These are phyloP conservation scores for Dioctria rufipes DNA, from an alignment of 2,888 invertebrate genomes.

Conservation along the genomic window DNA sequence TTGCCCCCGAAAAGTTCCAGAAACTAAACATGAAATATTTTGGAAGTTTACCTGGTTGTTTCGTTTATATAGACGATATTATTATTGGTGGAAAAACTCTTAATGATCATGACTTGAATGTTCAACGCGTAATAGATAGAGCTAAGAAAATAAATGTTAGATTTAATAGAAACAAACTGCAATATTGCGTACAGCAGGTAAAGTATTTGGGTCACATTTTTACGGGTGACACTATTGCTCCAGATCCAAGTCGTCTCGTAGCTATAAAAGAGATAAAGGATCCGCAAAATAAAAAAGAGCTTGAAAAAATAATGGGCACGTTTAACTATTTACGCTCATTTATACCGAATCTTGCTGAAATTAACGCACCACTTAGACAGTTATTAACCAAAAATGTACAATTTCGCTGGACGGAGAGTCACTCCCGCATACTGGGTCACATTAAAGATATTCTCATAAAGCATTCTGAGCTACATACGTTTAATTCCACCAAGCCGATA, in stretches of 20 bases:
- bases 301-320: conserved; percentile 63
- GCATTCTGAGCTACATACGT: conserved; percentile 49
- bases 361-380: too few relatives aligned
- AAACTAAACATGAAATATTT: too few relatives aligned
- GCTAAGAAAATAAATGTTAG: conserved; percentile 15
- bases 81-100: conserved; percentile 25
- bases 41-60: too few relatives aligned
- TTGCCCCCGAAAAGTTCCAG: too few relatives aligned
- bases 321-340: conserved; percentile 35
- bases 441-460: conserved; percentile 61
- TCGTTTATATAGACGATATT: conserved; percentile 41
- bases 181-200: conserved; percentile 38
- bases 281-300: conserved; percentile 55
- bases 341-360: too few relatives aligned
- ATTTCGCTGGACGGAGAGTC: conserved; percentile 59
- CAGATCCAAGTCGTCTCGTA: neutral
- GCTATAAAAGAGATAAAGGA: conserved; percentile 58
- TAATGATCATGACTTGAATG: neutral
- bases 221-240: conserved; percentile 4
- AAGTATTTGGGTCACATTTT: conserved; percentile 39
- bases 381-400: conserved; percentile 57
- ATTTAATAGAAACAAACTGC: conserved; percentile 37
- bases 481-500: neutral
- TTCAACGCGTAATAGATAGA: conserved; percentile 43
- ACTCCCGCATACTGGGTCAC: conserved; percentile 58